Percentiles rank a stretch among this genome's conserved stretches.
Evolutionary conservation across 1,140 invertebrate species (phyloP).

Genomic region (Lordiphosa clarofinis): DNA sequence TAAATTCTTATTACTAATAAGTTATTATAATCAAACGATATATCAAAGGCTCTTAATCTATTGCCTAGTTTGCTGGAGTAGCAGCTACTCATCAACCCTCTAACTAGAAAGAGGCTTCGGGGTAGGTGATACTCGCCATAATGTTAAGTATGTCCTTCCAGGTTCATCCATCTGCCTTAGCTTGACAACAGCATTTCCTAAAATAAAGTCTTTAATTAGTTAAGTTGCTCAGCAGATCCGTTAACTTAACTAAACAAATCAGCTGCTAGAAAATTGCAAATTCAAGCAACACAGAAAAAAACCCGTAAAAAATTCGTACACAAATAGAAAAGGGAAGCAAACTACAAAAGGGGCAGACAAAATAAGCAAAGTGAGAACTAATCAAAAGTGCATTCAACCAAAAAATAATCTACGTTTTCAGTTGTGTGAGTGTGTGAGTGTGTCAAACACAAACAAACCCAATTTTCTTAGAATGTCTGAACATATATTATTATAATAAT

Average conservation of each 20-base stretch:
- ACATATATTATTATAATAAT: constrained; percentile 10
- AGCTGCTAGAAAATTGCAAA: constrained; percentile 19
- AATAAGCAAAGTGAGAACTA: constrained; percentile 16
- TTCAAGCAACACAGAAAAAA: constrained; percentile 4
- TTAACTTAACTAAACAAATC: constrained; percentile 20
- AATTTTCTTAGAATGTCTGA: constrained; percentile 4
- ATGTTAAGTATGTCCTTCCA: no score
- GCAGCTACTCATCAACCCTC: no score
- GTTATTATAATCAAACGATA: no score
- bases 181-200: background rate
- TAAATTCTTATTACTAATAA: no score
- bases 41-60: no score
- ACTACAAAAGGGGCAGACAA: background rate
- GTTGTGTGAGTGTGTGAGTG: constrained; percentile 9
- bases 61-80: no score
- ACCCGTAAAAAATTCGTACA: constrained; percentile 15
- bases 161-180: no score
- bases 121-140: no score
- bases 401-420: constrained; percentile 34
- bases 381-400: constrained; percentile 73
- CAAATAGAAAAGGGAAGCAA: constrained; percentile 7
- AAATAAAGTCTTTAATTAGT: constrained; percentile 6
- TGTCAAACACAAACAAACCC: background rate
- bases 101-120: no score
- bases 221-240: constrained; percentile 16